A percentile compares a stretch with the other conserved stretches of the same genome.
Evolutionary conservation across 2,888 invertebrate species (phyloP).

Genomic region (Furcula furcula): DNA sequence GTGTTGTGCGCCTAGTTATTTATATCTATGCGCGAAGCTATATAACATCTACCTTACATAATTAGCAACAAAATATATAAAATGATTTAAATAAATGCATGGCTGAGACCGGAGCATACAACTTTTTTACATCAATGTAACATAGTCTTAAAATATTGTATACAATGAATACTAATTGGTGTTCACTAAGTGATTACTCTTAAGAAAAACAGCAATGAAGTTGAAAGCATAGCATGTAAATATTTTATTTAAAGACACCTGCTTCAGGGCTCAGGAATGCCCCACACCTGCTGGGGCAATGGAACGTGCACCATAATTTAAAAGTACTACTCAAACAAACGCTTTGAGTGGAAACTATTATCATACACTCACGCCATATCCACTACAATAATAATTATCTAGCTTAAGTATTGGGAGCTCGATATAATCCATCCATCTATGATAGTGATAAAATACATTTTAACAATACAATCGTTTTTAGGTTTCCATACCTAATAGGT

Average conservation of each 20-base stretch:
- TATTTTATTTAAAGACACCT: slow-evolving; percentile 30
- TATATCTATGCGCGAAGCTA: slow-evolving; percentile 74
- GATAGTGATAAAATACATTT: too few species aligned
- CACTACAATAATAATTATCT: too few species aligned
- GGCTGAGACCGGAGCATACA: too few species aligned
- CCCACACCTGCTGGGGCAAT: slow-evolving; percentile 23
- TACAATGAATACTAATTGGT: slow-evolving; percentile 29
- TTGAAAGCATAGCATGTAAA: slow-evolving; percentile 27
- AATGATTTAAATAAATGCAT: too few species aligned
- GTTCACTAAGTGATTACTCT: slow-evolving; percentile 16
- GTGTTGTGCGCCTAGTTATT: slow-evolving; percentile 78
- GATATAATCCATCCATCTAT: too few species aligned
- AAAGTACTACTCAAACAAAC: slow-evolving; percentile 3
- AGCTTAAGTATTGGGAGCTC: too few species aligned
- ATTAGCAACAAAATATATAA: slow-evolving; percentile 9
- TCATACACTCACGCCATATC: slow-evolving; percentile 11
- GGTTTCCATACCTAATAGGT: too few species aligned
- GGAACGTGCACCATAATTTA: slow-evolving; percentile 3
- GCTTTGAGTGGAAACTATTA: slow-evolving; percentile 8
- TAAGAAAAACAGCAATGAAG: slow-evolving; percentile 34
- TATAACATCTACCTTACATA: slow-evolving; percentile 53
- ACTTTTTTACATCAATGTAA: too few species aligned
- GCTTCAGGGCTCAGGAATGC: slow-evolving; percentile 18
- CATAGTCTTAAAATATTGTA: slow-evolving; percentile 9
- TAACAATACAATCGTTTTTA: too few species aligned